Conservation (phyloP, 2,113 vertebrate species). For the Hydrochoerus hydrochaeris region DNA sequence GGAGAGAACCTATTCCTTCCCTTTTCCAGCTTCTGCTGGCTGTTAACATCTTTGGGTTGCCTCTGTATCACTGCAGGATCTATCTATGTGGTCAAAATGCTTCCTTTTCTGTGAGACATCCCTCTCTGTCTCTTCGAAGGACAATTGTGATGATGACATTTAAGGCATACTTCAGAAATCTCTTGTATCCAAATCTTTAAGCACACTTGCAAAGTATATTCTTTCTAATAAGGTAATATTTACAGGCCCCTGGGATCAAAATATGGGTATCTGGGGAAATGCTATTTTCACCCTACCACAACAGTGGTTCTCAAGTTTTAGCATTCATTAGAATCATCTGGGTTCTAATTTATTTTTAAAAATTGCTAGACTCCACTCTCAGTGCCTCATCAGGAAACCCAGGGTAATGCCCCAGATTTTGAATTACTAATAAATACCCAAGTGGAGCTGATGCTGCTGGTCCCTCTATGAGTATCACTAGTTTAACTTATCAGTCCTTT, state of each 20-base stretch:
- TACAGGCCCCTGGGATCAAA: background rate
- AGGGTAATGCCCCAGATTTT: background rate
- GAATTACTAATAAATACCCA: background rate
- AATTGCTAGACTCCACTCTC: background rate
- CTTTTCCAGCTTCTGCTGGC: background rate
- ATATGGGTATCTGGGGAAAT: background rate
- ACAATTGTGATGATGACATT: background rate
- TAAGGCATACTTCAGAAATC: background rate
- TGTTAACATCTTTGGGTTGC: background rate
- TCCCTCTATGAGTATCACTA: background rate
- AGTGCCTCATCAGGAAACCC: background rate
- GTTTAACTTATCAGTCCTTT: background rate
- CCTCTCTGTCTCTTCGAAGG: background rate
- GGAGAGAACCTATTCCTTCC: background rate
- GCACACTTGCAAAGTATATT: background rate
- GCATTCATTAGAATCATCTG: background rate
- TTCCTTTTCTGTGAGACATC: background rate
- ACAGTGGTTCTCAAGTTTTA: background rate
- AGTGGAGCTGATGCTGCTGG: background rate
- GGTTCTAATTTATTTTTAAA: background rate
- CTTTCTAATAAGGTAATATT: background rate
- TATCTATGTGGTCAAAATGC: background rate
- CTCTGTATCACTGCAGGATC: background rate
- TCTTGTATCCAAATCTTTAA: conserved; percentile 17
- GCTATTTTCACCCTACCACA: background rate